Evolutionary conservation across 2,888 invertebrate genomes (phyloP), one percentile per base, ranked within the genome.

Genomic region (Tyria jacobaeae): DNA sequence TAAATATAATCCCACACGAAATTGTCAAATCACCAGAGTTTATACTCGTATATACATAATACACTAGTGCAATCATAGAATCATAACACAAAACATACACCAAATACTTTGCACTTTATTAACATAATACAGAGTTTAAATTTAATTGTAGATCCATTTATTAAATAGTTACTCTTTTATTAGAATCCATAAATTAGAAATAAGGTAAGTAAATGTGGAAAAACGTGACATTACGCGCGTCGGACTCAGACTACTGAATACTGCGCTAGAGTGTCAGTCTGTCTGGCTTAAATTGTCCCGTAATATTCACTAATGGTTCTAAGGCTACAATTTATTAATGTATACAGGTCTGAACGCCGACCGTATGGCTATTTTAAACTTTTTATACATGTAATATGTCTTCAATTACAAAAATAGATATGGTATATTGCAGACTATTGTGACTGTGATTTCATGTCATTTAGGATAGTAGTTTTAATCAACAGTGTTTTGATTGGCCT

Each of bases 191-290:
- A 15, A 39, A 53, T 14, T 37, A 21, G 37, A 24, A 17, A 35
- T 49, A 51, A 39, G 39, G 17, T 41, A 41, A 41, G 12, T 52
- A 24, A 39, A 53, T 37, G 44, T 17, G 9, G 15, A 39, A 68
- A 59, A 21, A 73, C 76, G 73, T 73, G 74, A 75, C 68, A 50
- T 21, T 51, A 21, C 54, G 54, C 59, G 63, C 70, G 74, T 61
- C 50, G 15, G 63, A 60, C 39, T 24, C 41, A 48, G 41, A 50
- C 58, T 55, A 17, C 57, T 37, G 31, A 57, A 57, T 49, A 70
- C 61, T 50, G 73, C 76, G 66, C 62, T 21, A n/a, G 76, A 60
- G 75, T 60, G n/a, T 6, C 5, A 24, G 9, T 35, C 21, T 21
- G 12, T 44, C 21, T 44, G 44, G 5, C 44, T 21, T 12, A 44